Conservation (phyloP, 1,140 invertebrate species). For the Leucophenga varia region DNA sequence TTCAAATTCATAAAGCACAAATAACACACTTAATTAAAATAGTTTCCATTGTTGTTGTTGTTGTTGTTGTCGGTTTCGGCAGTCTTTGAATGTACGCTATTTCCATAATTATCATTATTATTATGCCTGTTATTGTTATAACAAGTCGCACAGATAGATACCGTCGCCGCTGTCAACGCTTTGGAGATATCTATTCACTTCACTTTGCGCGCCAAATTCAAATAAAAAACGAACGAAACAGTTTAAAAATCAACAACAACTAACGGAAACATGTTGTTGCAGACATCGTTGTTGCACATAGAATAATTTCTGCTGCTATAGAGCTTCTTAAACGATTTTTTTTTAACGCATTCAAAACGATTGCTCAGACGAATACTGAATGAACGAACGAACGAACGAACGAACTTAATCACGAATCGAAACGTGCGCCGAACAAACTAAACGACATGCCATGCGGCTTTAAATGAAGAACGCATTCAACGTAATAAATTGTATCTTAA, state of each 20-base stretch:
- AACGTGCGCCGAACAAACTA: slow-evolving; percentile 22
- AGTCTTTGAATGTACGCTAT: slow-evolving; percentile 20
- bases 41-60: slow-evolving; percentile 21
- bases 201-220: too few relatives aligned
- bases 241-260: too few relatives aligned
- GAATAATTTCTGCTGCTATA: too few relatives aligned
- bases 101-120: slow-evolving; percentile 14
- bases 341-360: too few relatives aligned
- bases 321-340: too few relatives aligned
- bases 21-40: slow-evolving; percentile 53
- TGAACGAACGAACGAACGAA: slow-evolving; percentile 2
- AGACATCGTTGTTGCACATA: too few relatives aligned
- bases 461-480: slow-evolving; percentile 17
- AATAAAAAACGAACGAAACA: too few relatives aligned
- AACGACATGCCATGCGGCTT: slow-evolving; percentile 11
- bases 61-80: slow-evolving; percentile 7
- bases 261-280: too few relatives aligned
- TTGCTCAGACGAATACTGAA: too few relatives aligned
- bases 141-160: slow-evolving; percentile 20
- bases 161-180: slow-evolving; percentile 21
- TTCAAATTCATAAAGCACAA: slow-evolving; percentile 6
- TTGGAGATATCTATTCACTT: too few relatives aligned
- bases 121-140: slow-evolving; percentile 15
- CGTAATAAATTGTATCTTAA: too few relatives aligned
- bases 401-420: slow-evolving; percentile 3